Evolutionary conservation across 2,888 invertebrate species (phyloP).

Genomic region (Trichacis sp.): DNA sequence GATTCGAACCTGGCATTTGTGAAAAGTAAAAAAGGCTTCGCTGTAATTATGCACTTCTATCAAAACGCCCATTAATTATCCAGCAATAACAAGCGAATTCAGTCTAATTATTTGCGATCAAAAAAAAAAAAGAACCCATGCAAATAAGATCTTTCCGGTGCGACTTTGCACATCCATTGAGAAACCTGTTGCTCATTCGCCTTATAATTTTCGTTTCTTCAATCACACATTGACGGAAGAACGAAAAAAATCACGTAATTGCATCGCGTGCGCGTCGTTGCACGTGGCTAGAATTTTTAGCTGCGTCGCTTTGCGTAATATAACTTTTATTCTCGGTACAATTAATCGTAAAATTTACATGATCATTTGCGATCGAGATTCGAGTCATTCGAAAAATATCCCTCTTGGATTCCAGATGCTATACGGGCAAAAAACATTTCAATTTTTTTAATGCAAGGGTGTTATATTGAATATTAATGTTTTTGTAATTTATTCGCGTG

Average conservation of each 20-base stretch:
- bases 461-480: too few relatives aligned
- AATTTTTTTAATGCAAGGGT: too few relatives aligned
- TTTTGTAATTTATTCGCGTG: too few relatives aligned
- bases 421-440: too few relatives aligned
- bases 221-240: slow-evolving; percentile 22
- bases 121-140: too few relatives aligned
- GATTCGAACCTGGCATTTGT: too few relatives aligned
- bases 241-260: slow-evolving; percentile 33
- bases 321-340: neutral
- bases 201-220: slow-evolving; percentile 15
- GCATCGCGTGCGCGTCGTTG: slow-evolving; percentile 26
- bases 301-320: slow-evolving; percentile 29
- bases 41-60: too few relatives aligned
- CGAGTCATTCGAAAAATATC: neutral
- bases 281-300: slow-evolving; percentile 24
- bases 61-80: too few relatives aligned
- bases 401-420: too few relatives aligned
- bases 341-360: neutral
- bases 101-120: too few relatives aligned
- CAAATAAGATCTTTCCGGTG: slow-evolving; percentile 14
- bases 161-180: slow-evolving; percentile 4
- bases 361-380: neutral
- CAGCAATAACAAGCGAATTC: too few relatives aligned
- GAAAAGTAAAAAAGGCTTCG: too few relatives aligned
- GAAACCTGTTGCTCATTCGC: slow-evolving; percentile 14